A percentile compares a stretch with the other conserved stretches of the same genome.
phyloP scores from a whole-genome alignment of 2,113 vertebrate genomes.

The Silurus asotus region DNA sequence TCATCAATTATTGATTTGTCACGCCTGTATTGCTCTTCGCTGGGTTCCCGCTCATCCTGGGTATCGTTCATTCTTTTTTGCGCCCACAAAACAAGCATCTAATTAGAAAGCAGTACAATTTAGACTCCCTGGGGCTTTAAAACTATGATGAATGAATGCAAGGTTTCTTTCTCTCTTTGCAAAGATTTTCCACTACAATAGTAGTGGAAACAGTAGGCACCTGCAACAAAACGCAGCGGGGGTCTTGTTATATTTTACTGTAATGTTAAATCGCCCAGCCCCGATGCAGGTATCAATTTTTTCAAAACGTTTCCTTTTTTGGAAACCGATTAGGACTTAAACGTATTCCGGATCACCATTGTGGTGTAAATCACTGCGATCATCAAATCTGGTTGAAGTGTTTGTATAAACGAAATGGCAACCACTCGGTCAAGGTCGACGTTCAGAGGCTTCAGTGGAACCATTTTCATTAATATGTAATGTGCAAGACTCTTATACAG shows the following conservation, averaged over 20 bases:
- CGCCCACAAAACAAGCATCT: neutral
- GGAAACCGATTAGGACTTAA: neutral
- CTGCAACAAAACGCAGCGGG: neutral
- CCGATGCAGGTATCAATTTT: neutral
- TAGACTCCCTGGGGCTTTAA: neutral
- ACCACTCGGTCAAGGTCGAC: constrained; percentile 3
- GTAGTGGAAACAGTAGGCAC: neutral
- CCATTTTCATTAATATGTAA: neutral
- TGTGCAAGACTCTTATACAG: neutral
- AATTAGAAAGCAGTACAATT: neutral
- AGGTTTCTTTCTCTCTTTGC: neutral
- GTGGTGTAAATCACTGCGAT: neutral
- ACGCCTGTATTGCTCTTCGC: neutral
- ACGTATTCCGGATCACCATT: neutral
- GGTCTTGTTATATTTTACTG: neutral
- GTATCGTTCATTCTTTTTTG: neutral
- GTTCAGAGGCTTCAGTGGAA: neutral
- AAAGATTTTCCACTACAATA: neutral
- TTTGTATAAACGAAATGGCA: neutral
- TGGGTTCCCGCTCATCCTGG: neutral
- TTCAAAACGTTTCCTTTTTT: neutral
- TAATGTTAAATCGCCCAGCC: neutral
- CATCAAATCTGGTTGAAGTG: neutral
- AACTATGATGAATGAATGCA: neutral
- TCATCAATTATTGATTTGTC: neutral